Conservation (phyloP, 1,140 invertebrate species). For the Penaeus japonicus region DNA sequence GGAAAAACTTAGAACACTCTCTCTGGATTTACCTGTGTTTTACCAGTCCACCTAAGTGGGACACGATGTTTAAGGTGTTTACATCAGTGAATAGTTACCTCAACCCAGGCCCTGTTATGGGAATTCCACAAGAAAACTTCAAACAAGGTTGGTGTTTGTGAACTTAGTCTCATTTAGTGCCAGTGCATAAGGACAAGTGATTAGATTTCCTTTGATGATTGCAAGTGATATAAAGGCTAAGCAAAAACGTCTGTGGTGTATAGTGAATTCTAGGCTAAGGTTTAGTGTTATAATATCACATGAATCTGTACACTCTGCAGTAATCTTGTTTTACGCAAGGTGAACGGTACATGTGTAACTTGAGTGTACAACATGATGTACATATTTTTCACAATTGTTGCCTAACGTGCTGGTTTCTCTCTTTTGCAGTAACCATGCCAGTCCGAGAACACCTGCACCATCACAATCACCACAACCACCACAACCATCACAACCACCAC, state of each 20-base stretch:
- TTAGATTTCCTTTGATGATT: not conserved
- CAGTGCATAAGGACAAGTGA: not conserved
- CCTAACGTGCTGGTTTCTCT: slow-evolving; percentile 13
- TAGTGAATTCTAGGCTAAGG: no score
- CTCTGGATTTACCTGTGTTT: slow-evolving; percentile 23
- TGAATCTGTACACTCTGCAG: no score
- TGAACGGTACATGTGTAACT: no score
- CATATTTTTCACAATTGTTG: no score
- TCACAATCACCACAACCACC: slow-evolving; percentile 13
- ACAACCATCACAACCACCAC: slow-evolving; percentile 13
- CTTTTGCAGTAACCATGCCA: slow-evolving; percentile 35
- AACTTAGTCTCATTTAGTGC: not conserved
- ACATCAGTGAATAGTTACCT: slow-evolving; percentile 49
- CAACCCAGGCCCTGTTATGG: slow-evolving; percentile 41
- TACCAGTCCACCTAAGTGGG: slow-evolving; percentile 27
- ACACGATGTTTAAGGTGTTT: slow-evolving; percentile 48
- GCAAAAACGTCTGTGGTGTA: no score
- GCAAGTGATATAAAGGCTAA: no score
- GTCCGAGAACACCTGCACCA: slow-evolving; percentile 12
- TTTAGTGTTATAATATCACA: no score
- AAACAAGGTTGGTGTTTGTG: slow-evolving; percentile 48
- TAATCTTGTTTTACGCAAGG: no score
- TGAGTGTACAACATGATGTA: no score
- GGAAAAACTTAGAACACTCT: not conserved
- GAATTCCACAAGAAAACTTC: slow-evolving; percentile 48